These are phyloP conservation scores for Tachycineta bicolor DNA, from an alignment of 2,113 vertebrate genomes.

Conservation along the genomic window DNA sequence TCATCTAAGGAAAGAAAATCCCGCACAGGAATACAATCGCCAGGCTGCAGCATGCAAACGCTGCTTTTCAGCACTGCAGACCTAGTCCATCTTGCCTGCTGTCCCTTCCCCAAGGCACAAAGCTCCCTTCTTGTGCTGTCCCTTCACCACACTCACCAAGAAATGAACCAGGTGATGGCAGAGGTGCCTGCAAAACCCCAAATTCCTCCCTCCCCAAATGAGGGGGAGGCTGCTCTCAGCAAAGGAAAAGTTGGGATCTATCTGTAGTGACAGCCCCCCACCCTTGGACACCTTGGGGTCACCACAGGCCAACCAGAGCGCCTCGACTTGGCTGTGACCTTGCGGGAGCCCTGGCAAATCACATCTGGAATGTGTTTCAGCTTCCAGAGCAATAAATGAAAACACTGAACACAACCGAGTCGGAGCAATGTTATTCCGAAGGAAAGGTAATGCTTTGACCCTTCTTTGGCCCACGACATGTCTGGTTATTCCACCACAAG, in stretches of 20 bases:
- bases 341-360: slow-evolving; percentile 48
- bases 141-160: neutral
- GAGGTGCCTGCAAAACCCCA: neutral
- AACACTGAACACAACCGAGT: slow-evolving; percentile 57
- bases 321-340: slow-evolving; percentile 70
- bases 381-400: slow-evolving; percentile 71
- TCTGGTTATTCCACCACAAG: slow-evolving; percentile 36
- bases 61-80: neutral
- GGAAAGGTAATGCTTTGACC: slow-evolving; percentile 48
- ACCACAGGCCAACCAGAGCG: slow-evolving; percentile 53
- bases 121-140: neutral
- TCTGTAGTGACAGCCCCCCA: slow-evolving; percentile 16
- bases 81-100: neutral
- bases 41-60: neutral
- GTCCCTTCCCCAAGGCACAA: neutral
- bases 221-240: neutral
- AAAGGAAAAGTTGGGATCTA: slow-evolving; percentile 18
- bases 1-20: neutral
- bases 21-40: neutral
- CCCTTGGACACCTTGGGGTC: slow-evolving; percentile 54
- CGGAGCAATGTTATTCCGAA: neutral
- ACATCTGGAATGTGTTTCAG: slow-evolving; percentile 76
- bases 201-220: neutral
- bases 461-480: slow-evolving; percentile 25
- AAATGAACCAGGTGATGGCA: neutral